Conservation (phyloP, 2,113 vertebrate genomes). For the Camelus bactrianus region DNA sequence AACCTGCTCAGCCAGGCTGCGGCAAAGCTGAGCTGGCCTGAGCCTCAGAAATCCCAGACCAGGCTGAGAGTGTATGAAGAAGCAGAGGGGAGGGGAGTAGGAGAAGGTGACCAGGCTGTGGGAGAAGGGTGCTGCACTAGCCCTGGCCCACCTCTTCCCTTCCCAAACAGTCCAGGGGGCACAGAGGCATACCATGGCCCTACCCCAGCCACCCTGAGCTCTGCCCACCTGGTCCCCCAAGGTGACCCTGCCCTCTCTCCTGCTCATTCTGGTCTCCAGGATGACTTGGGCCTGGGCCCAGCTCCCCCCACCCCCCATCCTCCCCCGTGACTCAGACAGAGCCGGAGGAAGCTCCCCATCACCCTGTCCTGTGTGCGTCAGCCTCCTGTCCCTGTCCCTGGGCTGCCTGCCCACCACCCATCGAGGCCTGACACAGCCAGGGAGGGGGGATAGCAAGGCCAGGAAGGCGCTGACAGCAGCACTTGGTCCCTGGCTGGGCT, state of each 20-base stretch:
- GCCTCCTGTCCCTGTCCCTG: conserved; percentile 30
- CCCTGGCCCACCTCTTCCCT: background rate
- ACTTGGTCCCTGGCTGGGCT: conserved; percentile 43
- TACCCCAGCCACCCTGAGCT: background rate
- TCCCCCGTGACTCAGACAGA: conserved; percentile 40
- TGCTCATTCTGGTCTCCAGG: background rate
- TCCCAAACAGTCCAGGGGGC: background rate
- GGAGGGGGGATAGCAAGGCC: conserved; percentile 13
- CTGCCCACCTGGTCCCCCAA: conserved; percentile 18
- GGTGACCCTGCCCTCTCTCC: conserved; percentile 47
- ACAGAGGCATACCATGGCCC: background rate
- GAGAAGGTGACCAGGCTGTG: background rate
- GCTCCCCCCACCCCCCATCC: background rate
- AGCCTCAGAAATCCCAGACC: background rate
- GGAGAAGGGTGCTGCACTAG: no score
- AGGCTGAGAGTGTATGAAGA: background rate
- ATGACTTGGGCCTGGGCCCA: background rate
- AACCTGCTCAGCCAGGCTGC: background rate
- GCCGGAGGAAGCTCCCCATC: background rate
- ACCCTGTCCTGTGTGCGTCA: conserved; percentile 53
- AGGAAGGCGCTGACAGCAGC: conserved; percentile 66
- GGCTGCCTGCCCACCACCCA: conserved; percentile 57
- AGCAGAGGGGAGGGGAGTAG: background rate
- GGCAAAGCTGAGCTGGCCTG: background rate
- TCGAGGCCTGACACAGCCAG: conserved; percentile 7